Evolutionary conservation across 2,888 invertebrate genomes (phyloP), one percentile per base, ranked within the genome.

Genomic region (Chelonus formosanus): DNA sequence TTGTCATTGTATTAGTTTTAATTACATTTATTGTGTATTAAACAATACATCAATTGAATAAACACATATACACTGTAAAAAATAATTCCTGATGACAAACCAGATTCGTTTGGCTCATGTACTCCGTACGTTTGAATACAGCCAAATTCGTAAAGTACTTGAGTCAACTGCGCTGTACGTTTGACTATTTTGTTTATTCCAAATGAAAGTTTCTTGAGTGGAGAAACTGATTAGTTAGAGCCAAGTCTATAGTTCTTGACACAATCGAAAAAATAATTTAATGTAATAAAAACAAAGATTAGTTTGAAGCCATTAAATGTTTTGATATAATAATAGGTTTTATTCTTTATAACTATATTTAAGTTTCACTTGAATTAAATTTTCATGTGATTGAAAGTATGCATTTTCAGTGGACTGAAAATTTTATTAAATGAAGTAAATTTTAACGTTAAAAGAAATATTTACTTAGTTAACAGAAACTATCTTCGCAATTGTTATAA

Each of bases 381-480:
- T n/a, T n/a, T n/a, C n/a, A n/a, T n/a, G n/a, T n/a, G n/a, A n/a
- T n/a, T n/a, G n/a, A n/a, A n/a, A n/a, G n/a, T n/a, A n/a, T n/a
- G n/a, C n/a, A n/a, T n/a, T n/a, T n/a, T n/a, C n/a, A n/a, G n/a
- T n/a, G n/a, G n/a, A n/a, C n/a, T n/a, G n/a, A n/a, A n/a, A n/a
- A n/a, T n/a, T n/a, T n/a, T n/a, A n/a, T n/a, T n/a, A n/a, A n/a
- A n/a, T n/a, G n/a, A n/a, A n/a, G n/a, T n/a, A n/a, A n/a, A n/a
- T n/a, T 47, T 47, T 47, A n/a, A 47, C 4, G n/a, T 47, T 47
- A 4, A n/a, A 47, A 8, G 47, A 47, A 47, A 47, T 10, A 47
- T n/a, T 47, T 4, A 10, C 4, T 4, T 8, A 47, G 47, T 47
- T n/a, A 8, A 47, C 8, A 3, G 6, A 47, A 47, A 47, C 47